Evolutionary conservation across 2,888 invertebrate species (phyloP).

Genomic region (Heliconius erato): DNA sequence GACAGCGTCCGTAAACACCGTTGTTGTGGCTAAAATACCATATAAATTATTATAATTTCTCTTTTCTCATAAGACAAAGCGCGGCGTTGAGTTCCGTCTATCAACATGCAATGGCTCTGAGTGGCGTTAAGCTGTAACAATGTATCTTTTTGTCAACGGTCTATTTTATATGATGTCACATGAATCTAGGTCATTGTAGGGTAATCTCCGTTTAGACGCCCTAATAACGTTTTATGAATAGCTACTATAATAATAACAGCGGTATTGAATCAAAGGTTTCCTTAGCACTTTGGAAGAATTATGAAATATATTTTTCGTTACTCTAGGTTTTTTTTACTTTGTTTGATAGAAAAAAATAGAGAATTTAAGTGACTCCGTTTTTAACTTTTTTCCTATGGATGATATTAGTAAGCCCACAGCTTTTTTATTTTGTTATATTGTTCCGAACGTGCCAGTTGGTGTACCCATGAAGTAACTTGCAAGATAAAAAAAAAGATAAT

Average conservation of each 20-base stretch:
- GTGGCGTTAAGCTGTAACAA: not conserved
- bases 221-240: conserved; percentile 4
- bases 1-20: too few relatives aligned
- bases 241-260: conserved; percentile 5
- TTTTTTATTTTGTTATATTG: too few relatives aligned
- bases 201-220: conserved; percentile 24
- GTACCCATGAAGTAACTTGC: too few relatives aligned
- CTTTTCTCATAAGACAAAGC: not conserved
- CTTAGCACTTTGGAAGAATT: not conserved
- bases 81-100: not conserved
- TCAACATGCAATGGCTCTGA: not conserved
- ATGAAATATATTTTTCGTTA: not conserved
- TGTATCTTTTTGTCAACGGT: not conserved
- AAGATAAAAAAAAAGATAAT: too few relatives aligned
- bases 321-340: not conserved
- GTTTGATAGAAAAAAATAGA: not conserved
- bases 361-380: not conserved
- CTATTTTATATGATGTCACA: not conserved
- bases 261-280: conserved; percentile 1
- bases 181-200: conserved; percentile 3
- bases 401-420: too few relatives aligned
- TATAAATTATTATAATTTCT: not conserved
- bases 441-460: too few relatives aligned
- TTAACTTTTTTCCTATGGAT: not conserved
- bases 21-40: not conserved